phyloP scores from a whole-genome alignment of 92 coral and sea anemone species.

The Phenganax marumi region DNA sequence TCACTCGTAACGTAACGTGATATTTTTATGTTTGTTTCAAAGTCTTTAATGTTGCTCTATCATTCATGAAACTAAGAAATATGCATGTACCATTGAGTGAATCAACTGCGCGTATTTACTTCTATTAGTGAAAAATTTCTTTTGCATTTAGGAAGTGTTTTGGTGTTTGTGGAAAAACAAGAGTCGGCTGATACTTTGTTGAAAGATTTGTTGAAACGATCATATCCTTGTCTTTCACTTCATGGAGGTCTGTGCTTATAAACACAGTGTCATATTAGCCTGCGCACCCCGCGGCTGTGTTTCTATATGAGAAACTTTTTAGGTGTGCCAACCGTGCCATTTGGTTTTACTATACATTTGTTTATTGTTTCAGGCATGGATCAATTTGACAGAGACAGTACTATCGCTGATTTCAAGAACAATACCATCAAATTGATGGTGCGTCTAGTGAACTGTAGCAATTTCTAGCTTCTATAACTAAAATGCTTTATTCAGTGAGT shows the following conservation, averaged over 20 bases:
- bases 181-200: slow-evolving; percentile 89
- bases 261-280: neutral
- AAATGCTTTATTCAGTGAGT: neutral
- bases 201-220: slow-evolving; percentile 79
- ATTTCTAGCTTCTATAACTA: neutral
- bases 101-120: neutral
- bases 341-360: neutral
- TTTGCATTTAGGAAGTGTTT: slow-evolving; percentile 72
- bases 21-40: too few relatives aligned
- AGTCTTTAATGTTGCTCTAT: too few relatives aligned
- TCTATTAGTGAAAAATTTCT: neutral
- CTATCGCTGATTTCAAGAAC: slow-evolving; percentile 96
- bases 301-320: neutral
- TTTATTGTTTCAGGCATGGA: slow-evolving; percentile 74
- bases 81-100: neutral
- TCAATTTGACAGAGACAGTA: slow-evolving; percentile 95
- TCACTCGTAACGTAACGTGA: too few relatives aligned
- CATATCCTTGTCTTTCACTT: slow-evolving; percentile 87
- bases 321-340: neutral
- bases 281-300: neutral
- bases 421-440: slow-evolving; percentile 93
- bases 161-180: slow-evolving; percentile 95
- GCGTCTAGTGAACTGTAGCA: slow-evolving; percentile 17
- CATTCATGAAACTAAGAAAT: too few relatives aligned
- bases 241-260: slow-evolving; percentile 75